These are phyloP conservation scores for Centropus unirufus DNA, from an alignment of 2,113 vertebrate species.

Conservation along the genomic window DNA sequence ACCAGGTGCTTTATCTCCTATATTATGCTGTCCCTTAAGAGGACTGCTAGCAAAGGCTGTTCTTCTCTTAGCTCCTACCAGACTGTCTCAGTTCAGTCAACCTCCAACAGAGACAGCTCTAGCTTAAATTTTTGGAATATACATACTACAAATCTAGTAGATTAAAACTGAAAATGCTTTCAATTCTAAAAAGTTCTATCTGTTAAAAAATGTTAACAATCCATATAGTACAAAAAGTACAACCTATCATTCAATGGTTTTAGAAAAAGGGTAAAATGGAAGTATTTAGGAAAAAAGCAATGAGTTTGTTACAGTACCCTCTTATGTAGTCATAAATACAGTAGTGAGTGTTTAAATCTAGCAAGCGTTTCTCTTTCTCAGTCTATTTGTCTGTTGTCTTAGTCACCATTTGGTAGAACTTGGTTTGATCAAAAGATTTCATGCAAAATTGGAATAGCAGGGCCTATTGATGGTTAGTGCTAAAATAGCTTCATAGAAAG, in stretches of 20 bases:
- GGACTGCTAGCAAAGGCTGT: not conserved
- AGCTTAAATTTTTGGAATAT: not conserved
- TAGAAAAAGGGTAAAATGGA: not conserved
- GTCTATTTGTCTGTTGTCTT: not conserved
- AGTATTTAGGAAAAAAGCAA: not conserved
- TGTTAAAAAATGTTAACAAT: constrained; percentile 7
- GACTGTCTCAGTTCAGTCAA: constrained; percentile 19
- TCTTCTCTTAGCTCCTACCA: constrained; percentile 20
- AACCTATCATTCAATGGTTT: not conserved
- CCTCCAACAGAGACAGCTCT: not conserved
- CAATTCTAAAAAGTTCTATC: not conserved
- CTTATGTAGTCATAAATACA: not conserved
- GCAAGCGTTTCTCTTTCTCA: not conserved
- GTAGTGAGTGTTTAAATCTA: not conserved
- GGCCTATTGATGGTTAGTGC: not conserved
- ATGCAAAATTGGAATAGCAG: not conserved
- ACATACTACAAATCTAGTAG: not conserved
- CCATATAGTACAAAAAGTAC: not conserved
- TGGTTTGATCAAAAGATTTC: not conserved
- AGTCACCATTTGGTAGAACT: not conserved
- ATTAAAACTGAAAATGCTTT: not conserved
- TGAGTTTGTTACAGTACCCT: not conserved
- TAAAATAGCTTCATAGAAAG: not conserved
- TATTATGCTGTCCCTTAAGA: constrained; percentile 2
- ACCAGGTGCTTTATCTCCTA: constrained; percentile 41